These are phyloP conservation scores for Potamarius usumacintae DNA, from an alignment of 2,113 vertebrate species.

Conservation along the genomic window DNA sequence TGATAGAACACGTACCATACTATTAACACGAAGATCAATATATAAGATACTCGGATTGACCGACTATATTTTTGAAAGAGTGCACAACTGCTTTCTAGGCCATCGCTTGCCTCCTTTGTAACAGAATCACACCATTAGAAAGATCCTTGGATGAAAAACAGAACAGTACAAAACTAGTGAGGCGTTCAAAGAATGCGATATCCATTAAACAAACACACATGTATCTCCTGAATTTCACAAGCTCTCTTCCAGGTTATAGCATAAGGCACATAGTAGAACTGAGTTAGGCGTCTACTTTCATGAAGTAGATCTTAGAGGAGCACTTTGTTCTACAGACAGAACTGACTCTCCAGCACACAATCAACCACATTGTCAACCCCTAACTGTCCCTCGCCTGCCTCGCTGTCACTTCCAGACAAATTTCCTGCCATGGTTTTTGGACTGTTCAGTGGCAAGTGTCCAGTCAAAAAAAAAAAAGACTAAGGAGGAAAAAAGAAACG, in stretches of 20 bases:
- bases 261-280: slow-evolving; percentile 99
- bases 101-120: slow-evolving; percentile 93
- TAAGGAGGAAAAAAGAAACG: slow-evolving; percentile 30
- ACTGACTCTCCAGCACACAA: slow-evolving; percentile 88
- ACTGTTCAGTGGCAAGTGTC: slow-evolving; percentile 97
- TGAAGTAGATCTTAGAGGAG: slow-evolving; percentile 92
- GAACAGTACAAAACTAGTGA: slow-evolving; percentile 99
- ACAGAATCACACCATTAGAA: slow-evolving; percentile 96
- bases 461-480: slow-evolving; percentile 81
- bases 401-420: slow-evolving; percentile 86
- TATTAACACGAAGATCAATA: slow-evolving; percentile 99
- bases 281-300: slow-evolving; percentile 96
- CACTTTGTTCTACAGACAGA: slow-evolving; percentile 94
- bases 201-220: slow-evolving; percentile 98
- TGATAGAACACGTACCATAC: slow-evolving; percentile 99
- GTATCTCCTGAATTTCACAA: slow-evolving; percentile 99
- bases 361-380: slow-evolving; percentile 65
- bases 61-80: slow-evolving; percentile 98
- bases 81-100: slow-evolving; percentile 98
- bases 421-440: slow-evolving; percentile 83
- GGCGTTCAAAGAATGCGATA: slow-evolving; percentile 94
- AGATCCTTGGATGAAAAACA: slow-evolving; percentile 86
- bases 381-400: slow-evolving; percentile 73
- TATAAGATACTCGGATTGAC: slow-evolving; percentile 98
- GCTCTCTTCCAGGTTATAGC: slow-evolving; percentile 98